A percentile compares a stretch with the other conserved stretches of the same genome.
phyloP scores from a whole-genome alignment of 2,888 invertebrate genomes.

The Rhingia rostrata region DNA sequence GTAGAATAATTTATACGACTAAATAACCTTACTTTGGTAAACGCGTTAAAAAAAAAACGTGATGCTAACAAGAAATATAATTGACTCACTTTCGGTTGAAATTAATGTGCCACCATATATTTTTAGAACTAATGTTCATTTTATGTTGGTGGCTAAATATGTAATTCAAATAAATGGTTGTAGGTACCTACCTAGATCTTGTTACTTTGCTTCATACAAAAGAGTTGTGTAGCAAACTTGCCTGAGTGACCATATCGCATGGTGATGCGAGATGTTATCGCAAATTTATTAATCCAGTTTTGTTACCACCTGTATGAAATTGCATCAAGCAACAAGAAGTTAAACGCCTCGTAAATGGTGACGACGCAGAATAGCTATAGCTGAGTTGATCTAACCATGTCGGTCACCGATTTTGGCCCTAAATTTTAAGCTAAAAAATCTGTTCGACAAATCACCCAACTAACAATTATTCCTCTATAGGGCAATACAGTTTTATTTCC shows the following conservation, averaged over 20 bases:
- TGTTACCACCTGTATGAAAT: no score
- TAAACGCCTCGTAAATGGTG: no score
- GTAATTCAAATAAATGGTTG: not conserved
- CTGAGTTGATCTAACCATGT: no score
- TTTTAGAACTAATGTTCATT: not conserved
- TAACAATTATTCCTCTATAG: no score
- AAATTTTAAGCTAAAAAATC: no score
- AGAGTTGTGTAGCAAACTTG: not conserved
- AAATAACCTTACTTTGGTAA: not conserved
- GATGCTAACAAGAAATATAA: constrained; percentile 9
- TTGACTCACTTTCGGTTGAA: constrained; percentile 6
- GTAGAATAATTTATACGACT: constrained; percentile 34
- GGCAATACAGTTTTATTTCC: no score
- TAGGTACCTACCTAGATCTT: no score
- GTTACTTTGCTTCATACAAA: not conserved
- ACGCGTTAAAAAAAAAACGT: not conserved
- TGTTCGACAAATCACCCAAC: no score
- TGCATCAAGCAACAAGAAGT: no score
- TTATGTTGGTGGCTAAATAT: not conserved
- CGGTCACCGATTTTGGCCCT: no score
- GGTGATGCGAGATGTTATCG: not conserved
- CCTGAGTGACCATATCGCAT: not conserved
- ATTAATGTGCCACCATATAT: constrained; percentile 9
- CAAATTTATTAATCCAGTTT: no score
- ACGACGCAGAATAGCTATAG: no score